phyloP scores from a whole-genome alignment of 2,888 invertebrate genomes.

The Synergus itoensis region DNA sequence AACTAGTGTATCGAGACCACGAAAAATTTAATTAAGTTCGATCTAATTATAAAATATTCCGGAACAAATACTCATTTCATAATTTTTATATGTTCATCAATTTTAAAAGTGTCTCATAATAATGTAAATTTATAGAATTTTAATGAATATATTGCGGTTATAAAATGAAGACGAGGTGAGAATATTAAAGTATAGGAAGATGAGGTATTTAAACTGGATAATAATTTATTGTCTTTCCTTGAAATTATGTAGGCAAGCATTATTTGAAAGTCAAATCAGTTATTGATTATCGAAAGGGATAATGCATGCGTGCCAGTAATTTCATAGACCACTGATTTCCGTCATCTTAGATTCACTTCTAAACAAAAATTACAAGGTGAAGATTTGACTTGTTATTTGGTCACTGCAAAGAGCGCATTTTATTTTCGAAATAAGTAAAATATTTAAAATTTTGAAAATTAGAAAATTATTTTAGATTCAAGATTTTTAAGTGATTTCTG shows the following conservation, averaged over 20 bases:
- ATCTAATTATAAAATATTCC: too few relatives aligned
- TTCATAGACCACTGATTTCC: constrained; percentile 29
- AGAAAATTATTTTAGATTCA: too few relatives aligned
- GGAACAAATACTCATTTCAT: too few relatives aligned
- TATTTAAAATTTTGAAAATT: too few relatives aligned
- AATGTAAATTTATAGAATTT: too few relatives aligned
- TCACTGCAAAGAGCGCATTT: neutral
- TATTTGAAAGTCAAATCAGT: constrained; percentile 36
- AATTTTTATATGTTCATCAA: too few relatives aligned
- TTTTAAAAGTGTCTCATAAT: too few relatives aligned
- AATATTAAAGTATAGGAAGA: neutral
- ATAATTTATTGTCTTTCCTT: neutral
- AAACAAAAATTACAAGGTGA: constrained; percentile 12
- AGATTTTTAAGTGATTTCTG: too few relatives aligned
- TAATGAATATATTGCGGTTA: neutral
- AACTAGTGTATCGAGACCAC: too few relatives aligned
- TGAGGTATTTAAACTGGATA: neutral
- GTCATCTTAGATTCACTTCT: neutral
- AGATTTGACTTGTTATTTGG: neutral
- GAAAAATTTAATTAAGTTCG: too few relatives aligned
- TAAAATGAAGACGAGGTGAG: neutral
- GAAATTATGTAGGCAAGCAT: constrained; percentile 3
- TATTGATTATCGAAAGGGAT: neutral
- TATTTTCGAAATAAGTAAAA: too few relatives aligned
- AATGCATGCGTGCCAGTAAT: constrained; percentile 31